phyloP scores from a whole-genome alignment of 2,797 vertebrate genomes.

The Sandelia bainsii region DNA sequence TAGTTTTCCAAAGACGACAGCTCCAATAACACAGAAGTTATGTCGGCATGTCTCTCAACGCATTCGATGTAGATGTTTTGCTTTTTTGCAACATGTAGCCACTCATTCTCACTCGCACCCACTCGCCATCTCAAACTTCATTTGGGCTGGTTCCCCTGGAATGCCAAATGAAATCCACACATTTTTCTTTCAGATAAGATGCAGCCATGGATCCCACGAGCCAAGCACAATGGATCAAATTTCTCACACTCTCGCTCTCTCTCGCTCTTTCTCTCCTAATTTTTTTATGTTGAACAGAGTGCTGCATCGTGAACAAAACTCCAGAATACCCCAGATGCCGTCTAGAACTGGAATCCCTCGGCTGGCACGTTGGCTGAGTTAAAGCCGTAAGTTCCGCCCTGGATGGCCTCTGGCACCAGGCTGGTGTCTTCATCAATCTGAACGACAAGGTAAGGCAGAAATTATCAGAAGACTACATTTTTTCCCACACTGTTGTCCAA shows the following conservation, averaged over 20 bases:
- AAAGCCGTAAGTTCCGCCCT: slow-evolving; percentile 98
- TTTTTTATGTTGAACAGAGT: slow-evolving; percentile 91
- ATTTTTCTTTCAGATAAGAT: slow-evolving; percentile 98
- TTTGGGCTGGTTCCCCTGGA: slow-evolving; percentile 94
- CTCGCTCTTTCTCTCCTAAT: slow-evolving; percentile 86
- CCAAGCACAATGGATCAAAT: slow-evolving; percentile 99
- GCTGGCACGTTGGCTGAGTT: slow-evolving; percentile 99
- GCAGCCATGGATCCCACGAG: slow-evolving; percentile 99
- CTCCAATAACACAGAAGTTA: slow-evolving; percentile 92
- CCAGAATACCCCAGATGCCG: slow-evolving; percentile 86
- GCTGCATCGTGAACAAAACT: slow-evolving; percentile 99
- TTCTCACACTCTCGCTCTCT: slow-evolving; percentile 89
- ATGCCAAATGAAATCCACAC: slow-evolving; percentile 99
- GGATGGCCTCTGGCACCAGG: slow-evolving; percentile 97
- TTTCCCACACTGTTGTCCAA: too few species aligned
- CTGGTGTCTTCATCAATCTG: slow-evolving; percentile 98
- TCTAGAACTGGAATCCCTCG: slow-evolving; percentile 99
- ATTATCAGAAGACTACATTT: too few species aligned
- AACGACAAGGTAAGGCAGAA: neutral
- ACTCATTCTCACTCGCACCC: slow-evolving; percentile 99
- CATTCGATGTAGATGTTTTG: slow-evolving; percentile 94
- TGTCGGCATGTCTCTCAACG: slow-evolving; percentile 94
- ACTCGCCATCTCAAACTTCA: slow-evolving; percentile 99
- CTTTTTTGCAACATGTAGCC: slow-evolving; percentile 96
- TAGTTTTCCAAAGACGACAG: slow-evolving; percentile 87